phyloP scores from a whole-genome alignment of 1,140 invertebrate species.

The Atta texana region DNA sequence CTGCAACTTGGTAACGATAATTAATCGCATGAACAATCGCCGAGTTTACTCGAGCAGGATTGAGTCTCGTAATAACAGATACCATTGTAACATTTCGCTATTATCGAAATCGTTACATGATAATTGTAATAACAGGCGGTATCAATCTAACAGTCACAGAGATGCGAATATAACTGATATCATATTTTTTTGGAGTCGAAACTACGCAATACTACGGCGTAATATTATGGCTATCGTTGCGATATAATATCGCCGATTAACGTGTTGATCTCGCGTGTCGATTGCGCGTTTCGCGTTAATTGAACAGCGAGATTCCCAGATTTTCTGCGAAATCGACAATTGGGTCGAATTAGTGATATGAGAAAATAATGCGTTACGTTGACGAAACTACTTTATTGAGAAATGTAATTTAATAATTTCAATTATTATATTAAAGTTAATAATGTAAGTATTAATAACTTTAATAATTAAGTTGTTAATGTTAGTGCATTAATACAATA shows the following conservation, averaged over 20 bases:
- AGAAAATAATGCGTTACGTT: background rate
- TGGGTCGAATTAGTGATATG: background rate
- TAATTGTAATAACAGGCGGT: conserved; percentile 4
- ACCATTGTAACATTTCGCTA: conserved; percentile 8
- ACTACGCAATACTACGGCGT: background rate
- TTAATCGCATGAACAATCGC: conserved; percentile 27
- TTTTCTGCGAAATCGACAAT: conserved; percentile 7
- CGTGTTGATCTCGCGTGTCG: background rate
- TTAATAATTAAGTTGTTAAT: background rate
- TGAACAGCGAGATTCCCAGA: background rate
- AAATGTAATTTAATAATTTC: background rate
- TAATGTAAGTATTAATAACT: background rate
- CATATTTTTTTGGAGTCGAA: background rate
- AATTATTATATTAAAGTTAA: background rate
- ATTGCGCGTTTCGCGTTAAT: conserved; percentile 18
- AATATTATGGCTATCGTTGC: background rate
- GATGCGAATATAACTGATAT: background rate
- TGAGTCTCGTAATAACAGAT: background rate
- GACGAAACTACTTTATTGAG: background rate
- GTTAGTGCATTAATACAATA: background rate
- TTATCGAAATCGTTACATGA: conserved; percentile 15
- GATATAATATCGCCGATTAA: background rate
- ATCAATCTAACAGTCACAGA: background rate
- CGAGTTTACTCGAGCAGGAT: background rate
- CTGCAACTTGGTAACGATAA: background rate